These are phyloP conservation scores for Venustaconcha ellipsiformis DNA, from an alignment of 1,140 invertebrate species.

Conservation along the genomic window DNA sequence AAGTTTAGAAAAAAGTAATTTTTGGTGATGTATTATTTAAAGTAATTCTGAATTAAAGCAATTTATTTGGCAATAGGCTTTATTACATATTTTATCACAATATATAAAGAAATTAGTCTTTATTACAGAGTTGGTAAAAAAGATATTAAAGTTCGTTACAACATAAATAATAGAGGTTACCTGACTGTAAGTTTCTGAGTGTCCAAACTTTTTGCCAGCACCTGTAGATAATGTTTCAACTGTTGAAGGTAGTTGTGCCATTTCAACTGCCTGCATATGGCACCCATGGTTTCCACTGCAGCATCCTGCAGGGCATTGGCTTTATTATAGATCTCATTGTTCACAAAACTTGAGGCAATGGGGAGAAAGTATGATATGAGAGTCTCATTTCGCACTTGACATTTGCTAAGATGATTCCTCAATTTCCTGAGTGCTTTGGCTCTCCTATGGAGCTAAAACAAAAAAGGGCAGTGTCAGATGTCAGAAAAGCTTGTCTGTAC, in stretches of 20 bases:
- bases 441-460: too few species aligned
- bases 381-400: slow-evolving; percentile 76
- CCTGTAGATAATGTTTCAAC: slow-evolving; percentile 83
- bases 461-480: too few species aligned
- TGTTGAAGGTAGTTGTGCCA: slow-evolving; percentile 90
- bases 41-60: too few species aligned
- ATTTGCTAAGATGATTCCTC: slow-evolving; percentile 65
- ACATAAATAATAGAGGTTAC: slow-evolving; percentile 32
- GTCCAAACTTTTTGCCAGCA: slow-evolving; percentile 78
- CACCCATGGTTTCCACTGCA: slow-evolving; percentile 77
- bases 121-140: too few species aligned
- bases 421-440: slow-evolving; percentile 76
- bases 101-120: too few species aligned
- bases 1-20: too few species aligned
- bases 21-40: too few species aligned
- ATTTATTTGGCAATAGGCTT: too few species aligned
- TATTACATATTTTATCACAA: too few species aligned
- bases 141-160: too few species aligned
- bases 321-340: slow-evolving; percentile 80
- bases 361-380: slow-evolving; percentile 89
- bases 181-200: slow-evolving; percentile 79
- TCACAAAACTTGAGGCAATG: slow-evolving; percentile 83
- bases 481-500: too few species aligned
- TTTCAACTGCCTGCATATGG: slow-evolving; percentile 81
- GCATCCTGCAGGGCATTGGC: slow-evolving; percentile 88